Evolutionary conservation across 2,888 invertebrate genomes (phyloP).

Genomic region (Piscicola geometra): DNA sequence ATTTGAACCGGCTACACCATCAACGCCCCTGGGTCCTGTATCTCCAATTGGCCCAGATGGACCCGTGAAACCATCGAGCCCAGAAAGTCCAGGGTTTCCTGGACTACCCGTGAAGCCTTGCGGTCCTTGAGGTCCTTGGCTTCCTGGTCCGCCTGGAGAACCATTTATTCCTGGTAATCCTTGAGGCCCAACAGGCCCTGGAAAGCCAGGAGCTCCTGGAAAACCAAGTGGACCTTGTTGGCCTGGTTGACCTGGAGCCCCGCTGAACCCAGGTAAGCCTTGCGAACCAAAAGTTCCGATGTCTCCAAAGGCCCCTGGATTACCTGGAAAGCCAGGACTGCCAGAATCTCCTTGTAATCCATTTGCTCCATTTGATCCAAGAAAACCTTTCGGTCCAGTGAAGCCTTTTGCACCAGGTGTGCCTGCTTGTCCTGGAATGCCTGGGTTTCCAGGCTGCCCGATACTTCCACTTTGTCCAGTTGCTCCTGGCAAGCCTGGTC

Average conservation of each 20-base stretch:
- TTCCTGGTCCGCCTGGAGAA: background rate
- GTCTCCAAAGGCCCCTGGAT: conserved; percentile 12
- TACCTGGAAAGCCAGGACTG: conserved; percentile 17
- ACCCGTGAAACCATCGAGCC: conserved; percentile 21
- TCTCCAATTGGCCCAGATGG: background rate
- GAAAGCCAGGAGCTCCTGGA: conserved; percentile 4
- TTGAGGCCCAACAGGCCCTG: background rate
- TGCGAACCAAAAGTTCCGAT: background rate
- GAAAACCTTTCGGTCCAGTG: conserved; percentile 17
- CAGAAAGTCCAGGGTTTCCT: background rate
- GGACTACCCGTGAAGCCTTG: conserved; percentile 1
- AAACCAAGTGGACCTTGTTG: background rate
- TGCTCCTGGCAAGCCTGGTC: background rate
- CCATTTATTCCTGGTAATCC: conserved; percentile 10
- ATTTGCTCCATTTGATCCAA: conserved; percentile 24
- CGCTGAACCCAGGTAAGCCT: background rate
- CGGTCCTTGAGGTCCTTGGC: background rate
- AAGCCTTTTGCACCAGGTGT: background rate
- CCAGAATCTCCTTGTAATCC: conserved; percentile 33
- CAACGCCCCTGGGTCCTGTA: background rate
- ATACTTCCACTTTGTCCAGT: background rate
- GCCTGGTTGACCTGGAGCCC: conserved; percentile 8
- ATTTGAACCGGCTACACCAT: background rate
- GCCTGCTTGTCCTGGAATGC: background rate
- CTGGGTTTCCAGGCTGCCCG: background rate